Conservation (phyloP, 2,888 invertebrate genomes). For the Brachynemurus nebulosus region DNA sequence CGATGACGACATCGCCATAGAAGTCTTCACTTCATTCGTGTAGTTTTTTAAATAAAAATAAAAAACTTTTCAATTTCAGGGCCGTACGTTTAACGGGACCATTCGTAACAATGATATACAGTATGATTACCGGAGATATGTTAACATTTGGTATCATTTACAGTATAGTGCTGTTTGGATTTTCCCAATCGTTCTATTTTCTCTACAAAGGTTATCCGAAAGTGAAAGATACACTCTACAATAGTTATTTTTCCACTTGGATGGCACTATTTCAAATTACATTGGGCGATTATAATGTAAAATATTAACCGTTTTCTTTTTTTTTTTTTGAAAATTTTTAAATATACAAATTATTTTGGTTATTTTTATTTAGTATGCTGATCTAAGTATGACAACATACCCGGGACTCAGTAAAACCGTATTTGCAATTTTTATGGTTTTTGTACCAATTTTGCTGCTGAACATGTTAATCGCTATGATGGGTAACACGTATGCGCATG, state of each 20-base stretch:
- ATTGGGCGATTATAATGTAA: conserved; percentile 92
- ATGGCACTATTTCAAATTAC: conserved; percentile 98
- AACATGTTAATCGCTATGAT: conserved; percentile 99
- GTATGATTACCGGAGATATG: conserved; percentile 98
- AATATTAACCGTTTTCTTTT: conserved; percentile 22
- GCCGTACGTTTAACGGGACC: conserved; percentile 92
- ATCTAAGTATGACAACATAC: conserved; percentile 79
- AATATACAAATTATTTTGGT: not conserved
- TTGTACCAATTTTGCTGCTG: conserved; percentile 88
- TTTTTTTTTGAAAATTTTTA: not conserved
- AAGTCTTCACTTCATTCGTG: no score
- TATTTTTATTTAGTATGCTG: conserved; percentile 71
- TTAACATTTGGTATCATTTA: conserved; percentile 97
- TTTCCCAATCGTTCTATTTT: conserved; percentile 91
- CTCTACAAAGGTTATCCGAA: conserved; percentile 84
- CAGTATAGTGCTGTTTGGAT: conserved; percentile 84
- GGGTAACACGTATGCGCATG: conserved; percentile 98
- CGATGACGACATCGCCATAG: no score
- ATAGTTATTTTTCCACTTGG: conserved; percentile 82
- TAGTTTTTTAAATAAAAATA: no score
- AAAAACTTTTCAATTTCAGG: no score
- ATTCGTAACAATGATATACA: conserved; percentile 98
- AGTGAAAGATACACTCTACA: conserved; percentile 65
- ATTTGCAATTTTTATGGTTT: conserved; percentile 96
- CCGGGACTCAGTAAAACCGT: conserved; percentile 87